phyloP scores from a whole-genome alignment of 2,888 invertebrate genomes.

The Nyleta sp. region DNA sequence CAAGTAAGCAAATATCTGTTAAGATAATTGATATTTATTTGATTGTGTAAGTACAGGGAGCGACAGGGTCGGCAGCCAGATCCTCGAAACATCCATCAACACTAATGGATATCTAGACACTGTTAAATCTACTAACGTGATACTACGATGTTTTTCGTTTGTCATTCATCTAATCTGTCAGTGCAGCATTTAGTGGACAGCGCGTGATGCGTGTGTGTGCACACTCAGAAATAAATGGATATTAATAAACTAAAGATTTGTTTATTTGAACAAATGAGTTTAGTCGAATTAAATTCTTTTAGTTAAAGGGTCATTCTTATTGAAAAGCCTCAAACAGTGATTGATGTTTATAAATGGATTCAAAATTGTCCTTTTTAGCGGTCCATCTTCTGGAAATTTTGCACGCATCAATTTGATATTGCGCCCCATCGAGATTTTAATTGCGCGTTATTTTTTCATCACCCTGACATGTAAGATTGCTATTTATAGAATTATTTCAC shows the following conservation, averaged over 20 bases:
- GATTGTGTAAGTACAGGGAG: constrained; percentile 48
- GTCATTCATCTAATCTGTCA: constrained; percentile 62
- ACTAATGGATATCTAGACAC: constrained; percentile 64
- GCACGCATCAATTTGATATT: too few species aligned
- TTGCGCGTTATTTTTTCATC: too few species aligned
- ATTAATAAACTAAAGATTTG: constrained; percentile 43
- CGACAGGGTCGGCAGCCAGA: constrained; percentile 44
- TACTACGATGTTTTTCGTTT: constrained; percentile 60
- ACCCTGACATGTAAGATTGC: too few species aligned
- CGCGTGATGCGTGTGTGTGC: constrained; percentile 37
- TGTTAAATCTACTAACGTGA: constrained; percentile 53
- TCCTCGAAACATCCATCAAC: constrained; percentile 61
- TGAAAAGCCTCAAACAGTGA: too few species aligned
- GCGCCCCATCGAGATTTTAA: too few species aligned
- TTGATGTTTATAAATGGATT: too few species aligned
- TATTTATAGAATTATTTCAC: too few species aligned
- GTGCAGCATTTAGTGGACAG: constrained; percentile 30
- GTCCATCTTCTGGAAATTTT: too few species aligned
- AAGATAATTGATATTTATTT: constrained; percentile 60
- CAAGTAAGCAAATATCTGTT: constrained; percentile 45
- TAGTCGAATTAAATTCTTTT: not conserved
- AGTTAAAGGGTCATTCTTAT: too few species aligned
- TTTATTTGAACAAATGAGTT: constrained; percentile 24
- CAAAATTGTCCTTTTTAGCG: too few species aligned
- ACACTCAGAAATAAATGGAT: constrained; percentile 47